Evolutionary conservation across 2,797 vertebrate genomes (phyloP).

Genomic region (Hippocampus kuda): DNA sequence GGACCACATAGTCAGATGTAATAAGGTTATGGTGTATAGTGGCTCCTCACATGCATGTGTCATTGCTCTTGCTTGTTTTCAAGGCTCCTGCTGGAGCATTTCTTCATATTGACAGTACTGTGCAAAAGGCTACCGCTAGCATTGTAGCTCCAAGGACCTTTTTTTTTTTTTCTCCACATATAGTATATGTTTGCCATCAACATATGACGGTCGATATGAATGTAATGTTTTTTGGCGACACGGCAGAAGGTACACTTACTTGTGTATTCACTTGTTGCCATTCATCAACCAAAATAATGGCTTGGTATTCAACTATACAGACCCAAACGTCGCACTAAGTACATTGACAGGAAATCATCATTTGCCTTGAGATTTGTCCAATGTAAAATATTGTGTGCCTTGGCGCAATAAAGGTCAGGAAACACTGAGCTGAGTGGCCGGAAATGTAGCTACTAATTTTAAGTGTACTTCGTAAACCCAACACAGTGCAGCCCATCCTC

Average conservation of each 20-base stretch:
- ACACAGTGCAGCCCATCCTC: no score
- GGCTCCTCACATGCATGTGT: slow-evolving; percentile 48
- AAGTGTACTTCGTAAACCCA: no score
- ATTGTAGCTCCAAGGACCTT: neutral
- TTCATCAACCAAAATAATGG: neutral
- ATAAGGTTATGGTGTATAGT: slow-evolving; percentile 63
- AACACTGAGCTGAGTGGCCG: no score
- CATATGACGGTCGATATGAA: neutral
- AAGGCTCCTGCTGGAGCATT: slow-evolving; percentile 34
- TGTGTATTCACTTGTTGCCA: neutral
- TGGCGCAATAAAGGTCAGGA: no score
- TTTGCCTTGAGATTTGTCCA: no score
- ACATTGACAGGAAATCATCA: neutral
- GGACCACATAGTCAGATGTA: slow-evolving; percentile 74
- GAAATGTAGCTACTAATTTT: no score
- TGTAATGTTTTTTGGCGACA: neutral
- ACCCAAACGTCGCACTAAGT: neutral
- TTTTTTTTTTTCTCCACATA: neutral
- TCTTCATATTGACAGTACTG: neutral
- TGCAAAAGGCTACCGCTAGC: neutral
- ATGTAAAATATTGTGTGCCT: no score
- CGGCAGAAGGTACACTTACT: neutral
- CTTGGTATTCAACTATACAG: neutral
- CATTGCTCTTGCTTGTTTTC: slow-evolving; percentile 20
- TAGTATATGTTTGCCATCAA: neutral